A percentile compares a stretch with the other conserved stretches of the same genome.
These are phyloP conservation scores for Euzophera pinguis DNA, from an alignment of 2,888 invertebrate species.

Conservation along the genomic window DNA sequence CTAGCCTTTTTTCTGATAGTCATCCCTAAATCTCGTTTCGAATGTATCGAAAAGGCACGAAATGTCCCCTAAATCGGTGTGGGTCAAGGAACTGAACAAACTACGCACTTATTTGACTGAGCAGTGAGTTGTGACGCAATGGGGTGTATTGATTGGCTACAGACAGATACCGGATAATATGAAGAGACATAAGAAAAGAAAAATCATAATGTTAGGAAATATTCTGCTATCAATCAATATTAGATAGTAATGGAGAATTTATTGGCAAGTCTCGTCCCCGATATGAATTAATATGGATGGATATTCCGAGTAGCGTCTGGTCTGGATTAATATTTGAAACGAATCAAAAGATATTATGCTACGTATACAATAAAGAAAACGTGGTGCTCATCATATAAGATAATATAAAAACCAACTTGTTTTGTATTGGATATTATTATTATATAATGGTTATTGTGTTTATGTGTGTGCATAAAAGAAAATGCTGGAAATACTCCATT, in stretches of 20 bases:
- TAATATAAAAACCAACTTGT: too few species aligned
- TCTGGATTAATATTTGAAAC: too few species aligned
- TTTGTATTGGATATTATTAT: too few species aligned
- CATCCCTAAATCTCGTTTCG: background rate
- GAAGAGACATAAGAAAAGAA: background rate
- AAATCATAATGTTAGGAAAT: background rate
- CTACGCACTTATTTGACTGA: conserved; percentile 40
- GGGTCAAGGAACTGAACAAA: conserved; percentile 54
- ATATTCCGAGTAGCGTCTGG: too few species aligned
- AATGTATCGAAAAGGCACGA: conserved; percentile 18
- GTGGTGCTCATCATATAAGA: too few species aligned
- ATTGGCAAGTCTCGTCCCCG: background rate
- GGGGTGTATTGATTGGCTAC: conserved; percentile 48
- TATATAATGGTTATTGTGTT: too few species aligned
- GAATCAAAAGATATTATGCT: too few species aligned
- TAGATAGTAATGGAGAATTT: background rate
- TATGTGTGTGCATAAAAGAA: too few species aligned
- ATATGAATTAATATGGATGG: too few species aligned
- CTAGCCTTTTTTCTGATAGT: background rate
- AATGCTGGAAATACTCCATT: too few species aligned
- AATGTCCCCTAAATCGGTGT: conserved; percentile 26
- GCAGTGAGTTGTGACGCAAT: conserved; percentile 52
- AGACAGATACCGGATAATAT: conserved; percentile 11
- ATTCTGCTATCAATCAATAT: background rate
- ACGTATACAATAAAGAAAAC: too few species aligned